A percentile compares a stretch with the other conserved stretches of the same genome.
phyloP scores from a whole-genome alignment of 92 coral and sea anemone species.

The Zoanthus gigantus region DNA sequence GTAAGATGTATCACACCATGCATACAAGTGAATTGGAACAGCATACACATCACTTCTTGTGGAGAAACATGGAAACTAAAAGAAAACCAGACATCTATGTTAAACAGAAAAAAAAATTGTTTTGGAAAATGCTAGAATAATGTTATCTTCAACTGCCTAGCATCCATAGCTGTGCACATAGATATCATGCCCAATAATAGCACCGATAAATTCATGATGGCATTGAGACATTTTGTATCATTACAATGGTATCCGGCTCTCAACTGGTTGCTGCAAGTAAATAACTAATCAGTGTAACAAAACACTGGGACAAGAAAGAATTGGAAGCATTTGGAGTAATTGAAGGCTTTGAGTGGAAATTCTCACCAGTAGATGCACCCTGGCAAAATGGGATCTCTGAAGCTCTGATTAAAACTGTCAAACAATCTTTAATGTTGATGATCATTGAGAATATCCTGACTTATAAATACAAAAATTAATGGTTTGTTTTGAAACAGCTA shows the following conservation, averaged over 20 bases:
- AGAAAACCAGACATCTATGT: too few relatives aligned
- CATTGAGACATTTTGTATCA: slow-evolving; percentile 22
- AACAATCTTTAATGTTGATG: slow-evolving; percentile 46
- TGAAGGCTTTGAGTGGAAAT: slow-evolving; percentile 65
- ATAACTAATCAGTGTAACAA: slow-evolving; percentile 43
- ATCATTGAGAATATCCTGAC: slow-evolving; percentile 59
- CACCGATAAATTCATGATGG: slow-evolving; percentile 47
- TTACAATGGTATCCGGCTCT: slow-evolving; percentile 63
- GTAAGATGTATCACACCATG: too few relatives aligned
- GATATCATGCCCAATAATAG: slow-evolving; percentile 43
- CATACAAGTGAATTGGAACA: too few relatives aligned
- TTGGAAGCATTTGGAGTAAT: slow-evolving; percentile 62
- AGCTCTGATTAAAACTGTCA: slow-evolving; percentile 64
- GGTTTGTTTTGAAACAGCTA: slow-evolving; percentile 64
- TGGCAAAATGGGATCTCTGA: slow-evolving; percentile 74
- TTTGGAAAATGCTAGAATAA: slow-evolving; percentile 15
- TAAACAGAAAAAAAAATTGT: background rate
- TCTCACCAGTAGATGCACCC: slow-evolving; percentile 69
- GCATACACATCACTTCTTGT: too few relatives aligned
- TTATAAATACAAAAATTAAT: slow-evolving; percentile 51
- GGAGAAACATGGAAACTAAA: too few relatives aligned
- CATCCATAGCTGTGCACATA: slow-evolving; percentile 36
- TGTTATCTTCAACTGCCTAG: slow-evolving; percentile 39
- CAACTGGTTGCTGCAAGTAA: slow-evolving; percentile 69
- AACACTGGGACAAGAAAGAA: slow-evolving; percentile 60